These are phyloP conservation scores for Calosoma granatense DNA, from an alignment of 1,140 invertebrate genomes.

Conservation along the genomic window DNA sequence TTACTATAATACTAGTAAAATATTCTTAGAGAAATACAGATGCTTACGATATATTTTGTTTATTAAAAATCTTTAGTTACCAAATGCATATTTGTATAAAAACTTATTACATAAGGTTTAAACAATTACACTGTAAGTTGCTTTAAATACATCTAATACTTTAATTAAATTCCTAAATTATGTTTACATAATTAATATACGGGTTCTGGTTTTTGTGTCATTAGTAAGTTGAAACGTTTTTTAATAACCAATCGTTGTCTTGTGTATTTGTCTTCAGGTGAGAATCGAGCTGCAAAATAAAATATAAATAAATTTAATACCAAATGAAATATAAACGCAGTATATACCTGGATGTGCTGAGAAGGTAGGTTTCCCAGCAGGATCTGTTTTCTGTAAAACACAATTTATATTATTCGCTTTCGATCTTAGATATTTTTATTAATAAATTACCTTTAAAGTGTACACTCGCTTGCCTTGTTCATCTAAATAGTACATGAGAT, in stretches of 20 bases:
- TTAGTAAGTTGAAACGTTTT: conserved; percentile 77
- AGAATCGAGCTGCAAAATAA: conserved; percentile 71
- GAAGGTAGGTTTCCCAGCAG: conserved; percentile 64
- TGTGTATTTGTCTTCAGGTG: conserved; percentile 92
- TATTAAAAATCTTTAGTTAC: no score
- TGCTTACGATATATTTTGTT: no score
- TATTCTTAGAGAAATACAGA: no score
- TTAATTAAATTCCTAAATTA: no score
- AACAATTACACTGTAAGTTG: no score
- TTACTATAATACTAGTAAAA: no score
- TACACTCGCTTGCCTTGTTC: conserved; percentile 59
- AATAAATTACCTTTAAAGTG: conserved; percentile 51
- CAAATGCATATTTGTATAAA: no score
- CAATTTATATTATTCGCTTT: conserved; percentile 9
- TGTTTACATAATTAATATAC: no score
- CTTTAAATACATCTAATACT: no score
- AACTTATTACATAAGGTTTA: no score
- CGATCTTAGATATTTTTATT: conserved; percentile 12
- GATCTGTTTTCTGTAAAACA: conserved; percentile 58
- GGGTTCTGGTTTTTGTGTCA: conserved; percentile 74
- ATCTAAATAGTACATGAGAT: conserved; percentile 65
- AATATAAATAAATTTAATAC: conserved; percentile 15
- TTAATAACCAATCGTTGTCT: conserved; percentile 82
- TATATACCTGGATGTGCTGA: conserved; percentile 76
- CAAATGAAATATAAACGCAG: conserved; percentile 12